Conservation (phyloP, 2,888 invertebrate species). For the Caenorhabditis imperialis region DNA sequence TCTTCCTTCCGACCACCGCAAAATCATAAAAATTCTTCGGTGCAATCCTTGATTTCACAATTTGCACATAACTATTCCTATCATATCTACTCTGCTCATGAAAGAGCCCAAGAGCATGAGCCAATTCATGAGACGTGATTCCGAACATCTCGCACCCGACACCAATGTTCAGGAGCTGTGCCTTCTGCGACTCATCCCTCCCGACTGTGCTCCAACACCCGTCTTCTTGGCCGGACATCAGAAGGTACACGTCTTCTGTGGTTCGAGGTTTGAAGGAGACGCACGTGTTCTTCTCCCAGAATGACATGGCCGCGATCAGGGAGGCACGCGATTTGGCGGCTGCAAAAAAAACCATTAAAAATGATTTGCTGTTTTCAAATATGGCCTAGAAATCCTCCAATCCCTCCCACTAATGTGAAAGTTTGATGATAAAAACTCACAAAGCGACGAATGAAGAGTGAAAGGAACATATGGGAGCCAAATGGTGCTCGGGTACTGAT, state of each 20-base stretch:
- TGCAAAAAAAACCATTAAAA: slow-evolving; percentile 27
- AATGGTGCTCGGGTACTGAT: slow-evolving; percentile 47
- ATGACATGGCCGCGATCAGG: slow-evolving; percentile 37
- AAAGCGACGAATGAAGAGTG: slow-evolving; percentile 36
- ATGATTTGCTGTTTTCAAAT: too few species aligned
- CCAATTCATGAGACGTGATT: slow-evolving; percentile 62
- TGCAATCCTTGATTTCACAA: slow-evolving; percentile 43
- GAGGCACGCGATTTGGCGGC: slow-evolving; percentile 34
- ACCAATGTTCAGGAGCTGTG: slow-evolving; percentile 58
- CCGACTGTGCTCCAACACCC: slow-evolving; percentile 64
- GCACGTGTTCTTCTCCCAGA: slow-evolving; percentile 56
- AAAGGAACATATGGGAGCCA: slow-evolving; percentile 53
- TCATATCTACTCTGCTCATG: slow-evolving; percentile 63
- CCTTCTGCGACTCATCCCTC: slow-evolving; percentile 52
- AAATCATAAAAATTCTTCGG: slow-evolving; percentile 56
- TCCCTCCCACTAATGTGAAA: too few species aligned
- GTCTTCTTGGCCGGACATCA: slow-evolving; percentile 50
- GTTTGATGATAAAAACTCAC: slow-evolving; percentile 19
- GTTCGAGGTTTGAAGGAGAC: slow-evolving; percentile 44
- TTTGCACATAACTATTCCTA: slow-evolving; percentile 47
- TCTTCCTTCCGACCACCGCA: slow-evolving; percentile 50
- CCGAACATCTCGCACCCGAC: slow-evolving; percentile 61
- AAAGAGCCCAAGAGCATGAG: slow-evolving; percentile 62
- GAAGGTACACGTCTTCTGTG: slow-evolving; percentile 32
- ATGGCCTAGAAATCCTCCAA: too few species aligned